Base-by-base conservation (phyloP, 2,113 vertebrate genomes). In the Astatotilapia flaviijosephi region DNA sequence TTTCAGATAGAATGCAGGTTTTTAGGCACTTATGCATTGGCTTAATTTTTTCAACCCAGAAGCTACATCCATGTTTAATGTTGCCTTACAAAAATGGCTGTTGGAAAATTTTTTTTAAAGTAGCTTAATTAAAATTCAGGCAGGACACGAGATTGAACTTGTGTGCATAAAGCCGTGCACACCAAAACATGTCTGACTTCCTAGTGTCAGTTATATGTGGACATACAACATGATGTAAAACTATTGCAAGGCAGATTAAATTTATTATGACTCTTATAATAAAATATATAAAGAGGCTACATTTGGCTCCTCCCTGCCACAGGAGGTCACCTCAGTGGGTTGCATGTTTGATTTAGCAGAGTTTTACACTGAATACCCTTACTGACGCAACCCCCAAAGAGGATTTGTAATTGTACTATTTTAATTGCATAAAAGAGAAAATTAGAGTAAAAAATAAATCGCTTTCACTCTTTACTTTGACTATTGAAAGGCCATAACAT, bases 81-180 rank as follows among this genome's bases (percentile, higher is more conserved):
- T 31, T 60, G 15, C 58, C 0, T 60, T 62, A 33, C 28, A 62
- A 62, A 33, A 62, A 4, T 62, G 28, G 3, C 7, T 35, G 21
- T 9, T 73, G 13, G 1, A 14, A 40, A 37, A 26, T 5, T 0
- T 0, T 0, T 2, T 6, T 19, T 8, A 62, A 26, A 15, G 21
- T 45, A 75, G 14, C 40, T 28, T 47, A 28, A 75, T 28, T 47
- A 28, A 75, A 47, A 47, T 28, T 19, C 23, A 28, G 9, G 9
- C 40, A 75, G 40, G 5, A 11, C 68, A 75, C 2, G 1, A 23
- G 37, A 23, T 26, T 73, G 13, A 73, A 73, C 13, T 26, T 73
- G 65, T 10, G 65, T 3, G 37, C 21, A 6, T 23, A 42, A 40
- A 70, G 2, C 35, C 2, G 11, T 73, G 65, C 8, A 4, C 65